Base-by-base conservation (phyloP, 30 jellyfish, hydroid and myxozoan species). In the Cassiopea andromeda region DNA sequence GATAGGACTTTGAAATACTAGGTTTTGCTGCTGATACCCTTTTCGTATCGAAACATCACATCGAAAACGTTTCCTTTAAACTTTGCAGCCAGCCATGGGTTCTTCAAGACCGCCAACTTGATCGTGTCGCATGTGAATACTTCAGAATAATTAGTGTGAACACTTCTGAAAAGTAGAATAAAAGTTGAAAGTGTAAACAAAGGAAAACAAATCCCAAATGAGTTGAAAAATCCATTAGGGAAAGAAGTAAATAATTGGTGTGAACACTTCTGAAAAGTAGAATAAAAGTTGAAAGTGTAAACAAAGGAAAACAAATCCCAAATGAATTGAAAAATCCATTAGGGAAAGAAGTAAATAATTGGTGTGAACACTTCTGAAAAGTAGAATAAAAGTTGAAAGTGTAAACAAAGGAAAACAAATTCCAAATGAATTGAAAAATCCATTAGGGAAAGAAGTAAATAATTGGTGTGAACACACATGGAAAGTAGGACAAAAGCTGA, bases 31-130 rank as follows among this genome's bases (percentile, higher is more conserved):
- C 27, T 46, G 60, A 45, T 16, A 58, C 61, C 60, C 54, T 74
- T 44, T 46, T 93, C 94, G 82, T 71, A 94, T 38, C 82, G 75
- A 72, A 94, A 94, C 48, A 89, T 45, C 1, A 89, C 93, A 75
- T 85, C 94, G 73, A 89, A 89, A 10, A 84, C 70, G 46, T 89
- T 77, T 7, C 98, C 98, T 50, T 92, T 94, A 66, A 94, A 91
- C 68, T 80, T 84, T 73, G 85, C 64, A 17, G 98, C 98, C 79
- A 94, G 83, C 97, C 97, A 89, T 6, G 91, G 96, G 88, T 94
- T 89, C 67, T 94, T 94, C 38, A 94, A 13, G 18, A 94, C 97
- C 2, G 97, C 97, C 47, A 88, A 85, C 82, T 90, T 85, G 80
- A 94, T 80, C 46, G 91, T 46, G 48, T 89, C 97, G 75, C 98